Conservation (phyloP, 2,797 vertebrate genomes). For the Tinamus major region DNA sequence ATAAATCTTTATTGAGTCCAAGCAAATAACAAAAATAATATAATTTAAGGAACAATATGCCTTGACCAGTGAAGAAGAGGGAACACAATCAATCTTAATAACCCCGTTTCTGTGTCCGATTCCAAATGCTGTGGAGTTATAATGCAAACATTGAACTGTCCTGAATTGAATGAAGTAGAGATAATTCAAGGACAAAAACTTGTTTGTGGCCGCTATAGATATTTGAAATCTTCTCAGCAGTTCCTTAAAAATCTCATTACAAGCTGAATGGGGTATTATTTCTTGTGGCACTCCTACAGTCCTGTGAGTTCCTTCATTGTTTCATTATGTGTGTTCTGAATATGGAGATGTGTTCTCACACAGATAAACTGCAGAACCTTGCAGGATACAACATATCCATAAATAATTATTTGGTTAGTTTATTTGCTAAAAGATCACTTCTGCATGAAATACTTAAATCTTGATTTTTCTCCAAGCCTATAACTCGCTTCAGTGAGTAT, state of each 20-base stretch:
- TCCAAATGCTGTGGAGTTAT: neutral
- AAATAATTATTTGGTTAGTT: neutral
- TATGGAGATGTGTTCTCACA: neutral
- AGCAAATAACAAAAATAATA: neutral
- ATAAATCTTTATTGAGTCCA: neutral
- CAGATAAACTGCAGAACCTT: neutral
- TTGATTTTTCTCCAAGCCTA: neutral
- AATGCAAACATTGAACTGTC: conserved; percentile 16
- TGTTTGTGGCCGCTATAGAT: conserved; percentile 5
- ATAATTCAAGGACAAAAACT: conserved; percentile 53
- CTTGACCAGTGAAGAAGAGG: neutral
- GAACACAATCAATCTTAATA: neutral
- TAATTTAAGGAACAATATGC: neutral
- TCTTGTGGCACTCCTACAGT: neutral
- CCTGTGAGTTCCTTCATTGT: neutral
- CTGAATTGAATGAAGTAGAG: conserved; percentile 15
- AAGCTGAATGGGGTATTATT: neutral
- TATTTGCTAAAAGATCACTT: neutral
- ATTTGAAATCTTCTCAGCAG: conserved; percentile 15
- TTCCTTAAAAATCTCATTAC: conserved; percentile 46
- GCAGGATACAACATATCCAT: neutral
- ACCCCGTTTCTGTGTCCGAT: neutral
- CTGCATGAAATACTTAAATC: neutral
- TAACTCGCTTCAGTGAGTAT: rapidly evolving
- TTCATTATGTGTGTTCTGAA: neutral